Conservation (phyloP, 2,888 invertebrate species). For the Lithophane ornitopus region DNA sequence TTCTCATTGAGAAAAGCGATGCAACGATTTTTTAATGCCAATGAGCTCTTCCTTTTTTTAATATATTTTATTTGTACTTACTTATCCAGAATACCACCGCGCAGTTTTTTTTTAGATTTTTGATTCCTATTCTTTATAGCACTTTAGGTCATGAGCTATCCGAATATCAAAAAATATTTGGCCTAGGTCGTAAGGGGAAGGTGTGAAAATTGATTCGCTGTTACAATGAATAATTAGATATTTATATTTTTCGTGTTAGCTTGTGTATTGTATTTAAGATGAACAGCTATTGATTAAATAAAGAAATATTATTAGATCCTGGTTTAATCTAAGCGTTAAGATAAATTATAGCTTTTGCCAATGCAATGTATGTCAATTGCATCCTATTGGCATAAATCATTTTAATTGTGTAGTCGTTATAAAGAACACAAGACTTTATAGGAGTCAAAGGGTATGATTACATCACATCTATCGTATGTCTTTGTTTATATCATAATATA, state of each 20-base stretch:
- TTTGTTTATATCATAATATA: not conserved
- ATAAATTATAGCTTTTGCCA: constrained; percentile 1
- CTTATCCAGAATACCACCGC: too few species aligned
- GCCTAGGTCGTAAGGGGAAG: too few species aligned
- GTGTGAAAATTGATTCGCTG: too few species aligned
- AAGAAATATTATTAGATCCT: not conserved
- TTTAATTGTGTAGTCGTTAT: constrained; percentile 29
- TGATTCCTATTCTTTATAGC: too few species aligned
- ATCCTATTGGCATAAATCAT: constrained; percentile 33
- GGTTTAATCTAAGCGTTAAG: not conserved
- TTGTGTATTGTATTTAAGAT: not conserved
- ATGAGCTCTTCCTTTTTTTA: not conserved
- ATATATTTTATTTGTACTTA: not conserved
- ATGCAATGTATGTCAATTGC: constrained; percentile 31
- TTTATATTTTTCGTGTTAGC: not conserved
- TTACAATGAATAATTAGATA: too few species aligned
- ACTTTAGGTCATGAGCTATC: too few species aligned
- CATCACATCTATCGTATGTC: not conserved
- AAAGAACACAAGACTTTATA: constrained; percentile 17
- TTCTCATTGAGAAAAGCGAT: not conserved
- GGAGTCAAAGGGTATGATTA: constrained; percentile 24
- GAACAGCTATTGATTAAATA: not conserved
- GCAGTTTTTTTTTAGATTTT: too few species aligned
- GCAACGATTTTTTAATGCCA: not conserved
- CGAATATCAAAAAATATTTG: too few species aligned